Conservation (phyloP, 2,113 vertebrate species). For the Malurus melanocephalus region DNA sequence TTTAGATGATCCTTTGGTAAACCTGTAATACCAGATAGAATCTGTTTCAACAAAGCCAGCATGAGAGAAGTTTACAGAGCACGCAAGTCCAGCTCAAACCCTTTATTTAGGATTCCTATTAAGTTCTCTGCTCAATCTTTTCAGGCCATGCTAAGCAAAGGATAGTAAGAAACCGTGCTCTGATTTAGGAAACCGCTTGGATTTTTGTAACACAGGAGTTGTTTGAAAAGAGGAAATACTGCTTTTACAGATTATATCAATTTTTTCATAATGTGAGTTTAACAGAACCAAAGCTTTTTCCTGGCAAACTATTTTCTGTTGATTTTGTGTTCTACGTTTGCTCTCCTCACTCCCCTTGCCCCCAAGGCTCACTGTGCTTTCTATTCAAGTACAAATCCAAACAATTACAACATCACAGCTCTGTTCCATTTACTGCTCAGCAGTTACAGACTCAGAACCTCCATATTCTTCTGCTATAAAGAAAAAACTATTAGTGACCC, state of each 20-base stretch:
- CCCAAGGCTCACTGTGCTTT: not conserved
- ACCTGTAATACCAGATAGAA: not conserved
- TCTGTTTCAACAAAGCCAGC: not conserved
- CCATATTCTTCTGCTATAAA: not conserved
- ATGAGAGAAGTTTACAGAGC: not conserved
- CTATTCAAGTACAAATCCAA: not conserved
- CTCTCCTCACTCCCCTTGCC: not conserved
- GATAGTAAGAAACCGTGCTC: not conserved
- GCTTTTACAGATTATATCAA: not conserved
- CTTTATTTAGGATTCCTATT: not conserved
- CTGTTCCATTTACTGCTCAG: constrained; percentile 16
- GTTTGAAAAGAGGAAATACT: not conserved
- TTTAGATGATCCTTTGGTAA: not conserved
- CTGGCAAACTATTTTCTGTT: not conserved
- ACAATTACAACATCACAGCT: not conserved
- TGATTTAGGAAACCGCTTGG: not conserved
- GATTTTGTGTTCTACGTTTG: not conserved
- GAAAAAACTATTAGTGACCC: not conserved
- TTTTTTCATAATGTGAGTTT: not conserved
- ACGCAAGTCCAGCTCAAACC: not conserved
- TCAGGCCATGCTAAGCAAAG: not conserved
- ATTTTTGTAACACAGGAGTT: not conserved
- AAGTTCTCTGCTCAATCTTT: not conserved
- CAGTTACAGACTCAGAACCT: constrained; percentile 8
- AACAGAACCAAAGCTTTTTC: not conserved